Conservation (phyloP, 2,797 vertebrate species). For the Anas acuta region DNA sequence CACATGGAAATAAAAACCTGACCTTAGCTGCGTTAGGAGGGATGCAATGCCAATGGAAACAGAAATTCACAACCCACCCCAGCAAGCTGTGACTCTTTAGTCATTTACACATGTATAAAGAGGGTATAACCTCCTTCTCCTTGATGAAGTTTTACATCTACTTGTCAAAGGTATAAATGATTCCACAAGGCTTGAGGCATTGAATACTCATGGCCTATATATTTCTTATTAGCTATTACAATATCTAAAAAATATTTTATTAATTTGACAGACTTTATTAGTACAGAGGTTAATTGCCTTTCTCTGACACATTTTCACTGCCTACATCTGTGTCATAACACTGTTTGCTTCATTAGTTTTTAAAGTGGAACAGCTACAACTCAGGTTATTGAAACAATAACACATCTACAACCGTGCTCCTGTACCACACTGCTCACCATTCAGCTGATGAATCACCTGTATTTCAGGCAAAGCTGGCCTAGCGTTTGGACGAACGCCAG, state of each 20-base stretch:
- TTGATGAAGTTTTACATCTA: not conserved
- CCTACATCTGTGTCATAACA: slow-evolving; percentile 78
- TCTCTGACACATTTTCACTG: slow-evolving; percentile 73
- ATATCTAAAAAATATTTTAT: slow-evolving; percentile 55
- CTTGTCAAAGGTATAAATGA: not conserved
- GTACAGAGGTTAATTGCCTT: slow-evolving; percentile 78
- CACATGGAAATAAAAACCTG: not conserved
- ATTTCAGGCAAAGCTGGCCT: slow-evolving; percentile 53
- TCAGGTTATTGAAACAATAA: slow-evolving; percentile 39
- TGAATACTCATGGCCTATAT: slow-evolving; percentile 2
- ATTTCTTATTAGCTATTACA: slow-evolving; percentile 23
- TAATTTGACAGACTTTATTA: slow-evolving; percentile 67
- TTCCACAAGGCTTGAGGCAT: not conserved
- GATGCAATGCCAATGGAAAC: not conserved
- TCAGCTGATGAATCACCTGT: slow-evolving; percentile 65
- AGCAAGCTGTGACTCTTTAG: not conserved
- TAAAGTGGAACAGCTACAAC: slow-evolving; percentile 75
- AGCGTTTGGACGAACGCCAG: slow-evolving; percentile 58
- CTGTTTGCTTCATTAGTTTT: slow-evolving; percentile 82
- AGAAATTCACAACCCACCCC: not conserved
- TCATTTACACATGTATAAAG: not conserved
- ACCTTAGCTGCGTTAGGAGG: not conserved
- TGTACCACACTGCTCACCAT: slow-evolving; percentile 29
- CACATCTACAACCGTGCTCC: slow-evolving; percentile 19
- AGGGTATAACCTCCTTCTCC: not conserved